Percentiles rank a stretch among this genome's conserved stretches.
Conservation (phyloP, 2,888 invertebrate species). For the Diloba caeruleocephala region DNA sequence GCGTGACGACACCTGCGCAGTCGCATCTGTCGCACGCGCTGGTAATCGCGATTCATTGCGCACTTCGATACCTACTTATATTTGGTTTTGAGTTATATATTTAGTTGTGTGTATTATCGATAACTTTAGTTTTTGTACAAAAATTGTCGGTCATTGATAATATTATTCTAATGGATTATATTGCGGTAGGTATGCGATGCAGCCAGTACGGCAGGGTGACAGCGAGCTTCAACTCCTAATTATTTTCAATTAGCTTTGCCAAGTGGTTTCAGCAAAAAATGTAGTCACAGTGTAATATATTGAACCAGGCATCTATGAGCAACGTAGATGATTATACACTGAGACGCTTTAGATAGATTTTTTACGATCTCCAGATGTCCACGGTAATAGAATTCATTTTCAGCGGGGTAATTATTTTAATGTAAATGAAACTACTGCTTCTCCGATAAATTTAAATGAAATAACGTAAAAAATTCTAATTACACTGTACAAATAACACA, state of each 20-base stretch:
- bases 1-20: conserved; percentile 78
- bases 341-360: conserved; percentile 15
- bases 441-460: conserved; percentile 22
- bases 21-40: conserved; percentile 80
- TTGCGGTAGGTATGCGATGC: background rate
- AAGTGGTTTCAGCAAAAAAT: conserved; percentile 26
- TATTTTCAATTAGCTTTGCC: conserved; percentile 20
- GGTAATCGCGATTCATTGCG: conserved; percentile 57
- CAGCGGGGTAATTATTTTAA: conserved; percentile 27
- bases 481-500: conserved; percentile 39
- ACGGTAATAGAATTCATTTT: conserved; percentile 20
- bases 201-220: background rate
- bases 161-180: background rate
- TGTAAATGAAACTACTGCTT: conserved; percentile 1
- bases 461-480: conserved; percentile 25
- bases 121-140: too few relatives aligned
- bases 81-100: background rate
- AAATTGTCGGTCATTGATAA: background rate
- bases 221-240: conserved; percentile 9
- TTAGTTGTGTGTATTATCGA: background rate
- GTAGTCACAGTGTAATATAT: conserved; percentile 2
- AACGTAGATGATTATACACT: conserved; percentile 10
- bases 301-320: conserved; percentile 13
- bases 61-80: conserved; percentile 16
- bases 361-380: conserved; percentile 9